Percentiles rank a stretch among this genome's conserved stretches.
Evolutionary conservation across 2,113 vertebrate genomes (phyloP).

Genomic region (Planiliza haematocheilus): DNA sequence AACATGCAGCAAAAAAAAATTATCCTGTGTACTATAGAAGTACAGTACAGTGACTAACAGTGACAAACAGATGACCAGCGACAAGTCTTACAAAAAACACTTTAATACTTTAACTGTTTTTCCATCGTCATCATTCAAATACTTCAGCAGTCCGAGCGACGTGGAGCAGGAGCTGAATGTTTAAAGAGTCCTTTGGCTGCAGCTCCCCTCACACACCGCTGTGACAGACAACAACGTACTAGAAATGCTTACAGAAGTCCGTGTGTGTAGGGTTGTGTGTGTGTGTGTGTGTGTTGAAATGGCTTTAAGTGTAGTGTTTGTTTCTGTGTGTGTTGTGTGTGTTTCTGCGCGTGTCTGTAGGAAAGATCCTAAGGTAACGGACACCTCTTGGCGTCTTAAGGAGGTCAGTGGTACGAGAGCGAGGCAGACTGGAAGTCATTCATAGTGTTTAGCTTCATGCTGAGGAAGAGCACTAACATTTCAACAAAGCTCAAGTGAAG

Average conservation of each 20-base stretch:
- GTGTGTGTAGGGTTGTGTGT: conserved; percentile 36
- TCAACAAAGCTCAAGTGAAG: conserved; percentile 64
- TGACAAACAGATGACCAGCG: conserved; percentile 37
- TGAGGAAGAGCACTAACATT: conserved; percentile 74
- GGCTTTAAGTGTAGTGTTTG: conserved; percentile 47
- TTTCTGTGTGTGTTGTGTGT: conserved; percentile 1
- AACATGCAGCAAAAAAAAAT: too few species aligned
- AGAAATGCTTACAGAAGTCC: conserved; percentile 73
- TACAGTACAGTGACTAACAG: too few species aligned
- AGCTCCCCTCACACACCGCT: conserved; percentile 66
- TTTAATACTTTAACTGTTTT: conserved; percentile 80
- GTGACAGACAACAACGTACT: conserved; percentile 52
- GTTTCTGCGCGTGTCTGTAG: conserved; percentile 34
- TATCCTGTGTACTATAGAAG: too few species aligned
- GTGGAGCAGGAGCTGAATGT: conserved; percentile 70
- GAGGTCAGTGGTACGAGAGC: conserved; percentile 80
- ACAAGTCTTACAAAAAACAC: conserved; percentile 74
- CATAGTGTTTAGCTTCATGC: conserved; percentile 79
- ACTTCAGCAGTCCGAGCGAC: conserved; percentile 55
- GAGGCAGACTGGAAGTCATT: conserved; percentile 82
- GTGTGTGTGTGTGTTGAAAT: conserved; percentile 46
- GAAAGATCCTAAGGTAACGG: conserved; percentile 60
- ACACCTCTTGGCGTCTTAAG: conserved; percentile 72
- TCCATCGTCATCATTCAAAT: conserved; percentile 72
- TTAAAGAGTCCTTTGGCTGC: conserved; percentile 80